These are phyloP conservation scores for Drosophila koepferae DNA, from an alignment of 2,888 invertebrate species.

Conservation along the genomic window DNA sequence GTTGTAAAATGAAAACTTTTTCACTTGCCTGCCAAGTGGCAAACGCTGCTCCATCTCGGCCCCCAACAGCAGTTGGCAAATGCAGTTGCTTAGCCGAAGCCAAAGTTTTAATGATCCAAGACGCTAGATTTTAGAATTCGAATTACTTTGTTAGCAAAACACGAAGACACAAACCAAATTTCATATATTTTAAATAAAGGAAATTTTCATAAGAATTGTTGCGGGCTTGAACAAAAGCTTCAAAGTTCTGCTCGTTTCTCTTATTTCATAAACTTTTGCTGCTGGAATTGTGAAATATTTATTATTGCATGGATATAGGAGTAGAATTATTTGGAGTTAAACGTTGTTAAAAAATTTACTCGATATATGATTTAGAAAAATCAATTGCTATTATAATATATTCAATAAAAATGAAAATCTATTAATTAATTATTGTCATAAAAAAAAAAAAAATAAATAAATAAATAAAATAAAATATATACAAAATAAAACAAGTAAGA, in stretches of 20 bases:
- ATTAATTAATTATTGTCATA: no score
- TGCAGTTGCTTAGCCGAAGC: conserved; percentile 67
- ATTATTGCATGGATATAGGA: no score
- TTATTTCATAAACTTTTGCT: background rate
- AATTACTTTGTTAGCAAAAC: conserved; percentile 21
- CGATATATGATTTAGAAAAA: no score
- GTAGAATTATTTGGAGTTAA: no score
- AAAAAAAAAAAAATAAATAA: no score
- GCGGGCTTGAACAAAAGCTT: background rate
- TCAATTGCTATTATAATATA: no score
- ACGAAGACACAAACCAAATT: background rate
- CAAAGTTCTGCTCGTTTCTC: background rate
- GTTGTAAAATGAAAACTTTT: conserved; percentile 70
- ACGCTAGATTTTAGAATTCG: conserved; percentile 30
- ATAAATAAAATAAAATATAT: no score
- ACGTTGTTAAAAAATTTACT: no score
- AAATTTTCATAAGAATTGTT: background rate
- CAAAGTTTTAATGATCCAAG: conserved; percentile 73
- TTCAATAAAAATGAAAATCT: no score
- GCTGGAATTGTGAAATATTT: background rate
- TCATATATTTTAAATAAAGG: background rate
- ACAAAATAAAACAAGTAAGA: no score
- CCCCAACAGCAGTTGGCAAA: conserved; percentile 22
- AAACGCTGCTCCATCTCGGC: conserved; percentile 24
- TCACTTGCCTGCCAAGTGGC: conserved; percentile 67